A percentile compares a stretch with the other conserved stretches of the same genome.
These are phyloP conservation scores for Urocynchramus pylzowi DNA, from an alignment of 2,113 vertebrate species.

Conservation along the genomic window DNA sequence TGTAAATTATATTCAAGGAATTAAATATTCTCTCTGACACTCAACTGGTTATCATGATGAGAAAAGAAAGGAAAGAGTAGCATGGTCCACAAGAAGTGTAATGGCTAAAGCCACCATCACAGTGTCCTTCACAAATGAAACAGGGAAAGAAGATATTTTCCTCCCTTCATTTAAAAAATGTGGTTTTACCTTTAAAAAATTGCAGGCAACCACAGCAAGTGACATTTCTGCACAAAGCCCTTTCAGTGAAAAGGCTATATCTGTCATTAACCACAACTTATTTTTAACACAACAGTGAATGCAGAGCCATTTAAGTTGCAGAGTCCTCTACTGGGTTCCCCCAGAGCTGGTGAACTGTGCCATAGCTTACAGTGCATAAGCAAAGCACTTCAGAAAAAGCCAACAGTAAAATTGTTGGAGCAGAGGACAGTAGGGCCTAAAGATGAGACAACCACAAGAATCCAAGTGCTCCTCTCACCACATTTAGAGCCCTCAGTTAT, in stretches of 20 bases:
- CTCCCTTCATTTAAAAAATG: background rate
- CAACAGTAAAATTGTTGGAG: background rate
- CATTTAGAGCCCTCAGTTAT: background rate
- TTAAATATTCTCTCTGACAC: background rate
- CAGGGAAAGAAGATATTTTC: background rate
- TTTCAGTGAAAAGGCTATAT: conserved; percentile 11
- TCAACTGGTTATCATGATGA: background rate
- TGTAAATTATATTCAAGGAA: background rate
- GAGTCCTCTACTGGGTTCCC: background rate
- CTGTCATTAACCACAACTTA: background rate
- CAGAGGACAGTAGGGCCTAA: background rate
- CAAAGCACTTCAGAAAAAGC: background rate
- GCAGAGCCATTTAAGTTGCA: background rate
- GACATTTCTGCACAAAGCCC: background rate
- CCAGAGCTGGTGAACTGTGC: background rate
- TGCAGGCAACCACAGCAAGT: background rate
- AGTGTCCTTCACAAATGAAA: background rate
- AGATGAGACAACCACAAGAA: background rate
- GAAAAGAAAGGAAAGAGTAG: background rate
- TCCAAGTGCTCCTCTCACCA: background rate
- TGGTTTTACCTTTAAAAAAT: background rate
- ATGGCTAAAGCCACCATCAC: background rate
- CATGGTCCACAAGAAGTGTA: background rate
- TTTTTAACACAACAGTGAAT: background rate
- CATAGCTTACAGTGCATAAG: accelerated